Conservation (phyloP, 2,113 vertebrate genomes). For the Bubo blakistoni region DNA sequence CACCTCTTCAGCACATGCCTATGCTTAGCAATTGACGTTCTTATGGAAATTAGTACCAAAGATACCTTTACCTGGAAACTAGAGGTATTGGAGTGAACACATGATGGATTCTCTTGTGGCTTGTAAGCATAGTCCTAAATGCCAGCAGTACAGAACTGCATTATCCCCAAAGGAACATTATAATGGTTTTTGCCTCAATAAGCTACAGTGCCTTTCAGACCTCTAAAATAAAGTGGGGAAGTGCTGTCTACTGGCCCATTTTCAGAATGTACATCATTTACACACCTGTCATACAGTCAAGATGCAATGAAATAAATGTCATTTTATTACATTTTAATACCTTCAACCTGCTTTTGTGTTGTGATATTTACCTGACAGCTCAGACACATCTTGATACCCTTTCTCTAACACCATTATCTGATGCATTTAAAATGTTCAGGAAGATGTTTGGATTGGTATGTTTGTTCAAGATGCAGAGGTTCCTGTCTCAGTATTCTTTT, state of each 20-base stretch:
- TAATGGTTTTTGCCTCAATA: not conserved
- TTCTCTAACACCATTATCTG: not conserved
- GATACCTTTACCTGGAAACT: not conserved
- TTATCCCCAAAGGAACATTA: not conserved
- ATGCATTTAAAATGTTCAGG: not conserved
- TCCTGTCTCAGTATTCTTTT: not conserved
- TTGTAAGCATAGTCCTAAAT: not conserved
- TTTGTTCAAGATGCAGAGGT: not conserved
- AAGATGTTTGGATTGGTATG: not conserved
- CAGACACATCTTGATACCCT: not conserved
- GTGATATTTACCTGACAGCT: not conserved
- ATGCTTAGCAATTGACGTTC: not conserved
- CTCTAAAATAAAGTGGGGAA: not conserved
- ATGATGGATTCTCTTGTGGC: not conserved
- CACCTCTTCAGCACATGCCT: not conserved
- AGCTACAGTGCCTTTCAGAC: not conserved
- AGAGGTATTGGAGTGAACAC: not conserved
- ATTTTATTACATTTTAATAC: not conserved
- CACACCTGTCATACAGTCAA: not conserved
- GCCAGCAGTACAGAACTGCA: not conserved
- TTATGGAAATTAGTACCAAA: not conserved
- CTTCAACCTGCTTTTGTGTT: not conserved
- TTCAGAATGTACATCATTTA: not conserved
- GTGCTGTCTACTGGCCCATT: not conserved
- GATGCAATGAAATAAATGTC: not conserved